A percentile compares a stretch with the other conserved stretches of the same genome.
Conservation (phyloP, 2,113 vertebrate species). For the Notiomystis cincta region DNA sequence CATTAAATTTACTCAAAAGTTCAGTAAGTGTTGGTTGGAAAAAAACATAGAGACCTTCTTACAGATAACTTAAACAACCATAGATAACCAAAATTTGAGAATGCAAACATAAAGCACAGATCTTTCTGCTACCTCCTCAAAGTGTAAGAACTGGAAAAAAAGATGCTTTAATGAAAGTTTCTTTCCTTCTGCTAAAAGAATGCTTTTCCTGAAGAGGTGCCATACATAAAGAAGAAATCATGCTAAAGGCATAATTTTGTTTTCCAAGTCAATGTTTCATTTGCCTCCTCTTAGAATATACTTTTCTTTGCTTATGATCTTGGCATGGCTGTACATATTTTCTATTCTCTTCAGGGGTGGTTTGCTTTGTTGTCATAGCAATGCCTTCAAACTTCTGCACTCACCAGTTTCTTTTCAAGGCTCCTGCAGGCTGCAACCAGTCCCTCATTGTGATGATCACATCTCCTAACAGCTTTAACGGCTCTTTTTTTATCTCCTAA, state of each 20-base stretch:
- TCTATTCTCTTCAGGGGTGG: constrained; percentile 48
- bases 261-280: constrained; percentile 23
- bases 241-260: constrained; percentile 1
- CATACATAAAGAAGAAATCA: not conserved
- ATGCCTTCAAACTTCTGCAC: constrained; percentile 15
- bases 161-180: not conserved
- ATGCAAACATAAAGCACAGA: not conserved
- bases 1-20: not conserved
- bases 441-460: constrained; percentile 55
- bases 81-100: not conserved
- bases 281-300: constrained; percentile 39
- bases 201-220: constrained; percentile 37
- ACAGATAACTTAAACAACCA: not conserved
- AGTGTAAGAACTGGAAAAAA: not conserved
- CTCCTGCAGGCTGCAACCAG: constrained; percentile 57
- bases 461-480: not conserved
- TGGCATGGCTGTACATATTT: constrained; percentile 31
- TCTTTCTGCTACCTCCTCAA: not conserved
- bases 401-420: constrained; percentile 42
- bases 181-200: not conserved
- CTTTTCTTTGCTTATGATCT: not conserved
- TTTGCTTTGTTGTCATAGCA: constrained; percentile 61
- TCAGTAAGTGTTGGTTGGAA: not conserved
- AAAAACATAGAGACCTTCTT: not conserved
- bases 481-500: constrained; percentile 18